Conservation (phyloP, 2,888 invertebrate genomes). For the Osmoderma eremita region DNA sequence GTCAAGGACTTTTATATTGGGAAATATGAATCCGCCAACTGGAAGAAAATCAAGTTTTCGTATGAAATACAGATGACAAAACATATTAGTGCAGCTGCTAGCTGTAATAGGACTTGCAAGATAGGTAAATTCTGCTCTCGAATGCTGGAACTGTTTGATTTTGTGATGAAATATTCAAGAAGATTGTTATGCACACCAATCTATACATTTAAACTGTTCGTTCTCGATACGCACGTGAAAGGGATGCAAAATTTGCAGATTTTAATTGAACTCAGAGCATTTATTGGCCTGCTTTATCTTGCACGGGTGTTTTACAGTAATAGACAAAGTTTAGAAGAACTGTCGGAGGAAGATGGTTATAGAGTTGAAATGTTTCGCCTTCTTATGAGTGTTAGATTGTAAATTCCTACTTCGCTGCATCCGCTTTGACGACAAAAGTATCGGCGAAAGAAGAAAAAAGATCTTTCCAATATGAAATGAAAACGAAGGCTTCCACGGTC, state of each 20-base stretch:
- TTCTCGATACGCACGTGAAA: conserved; percentile 44
- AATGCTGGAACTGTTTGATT: conserved; percentile 11
- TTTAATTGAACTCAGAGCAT: conserved; percentile 49
- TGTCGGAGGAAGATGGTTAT: conserved; percentile 5
- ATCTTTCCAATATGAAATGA: neutral
- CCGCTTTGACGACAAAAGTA: neutral
- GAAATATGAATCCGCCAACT: neutral
- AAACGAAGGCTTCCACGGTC: no score
- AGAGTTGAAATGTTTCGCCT: neutral
- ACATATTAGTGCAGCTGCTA: neutral
- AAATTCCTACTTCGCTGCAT: neutral
- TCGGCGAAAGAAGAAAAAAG: neutral
- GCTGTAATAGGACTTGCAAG: neutral
- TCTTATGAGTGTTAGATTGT: no score
- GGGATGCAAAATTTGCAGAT: conserved; percentile 47
- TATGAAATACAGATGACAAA: neutral
- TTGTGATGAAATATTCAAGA: conserved; percentile 10
- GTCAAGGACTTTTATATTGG: neutral
- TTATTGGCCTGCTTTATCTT: conserved; percentile 51
- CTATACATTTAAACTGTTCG: conserved; percentile 45
- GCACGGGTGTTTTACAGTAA: conserved; percentile 45
- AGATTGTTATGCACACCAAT: conserved; percentile 45
- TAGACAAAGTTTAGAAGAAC: conserved; percentile 6
- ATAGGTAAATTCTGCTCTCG: neutral
- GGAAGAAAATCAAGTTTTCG: neutral